A percentile compares a stretch with the other conserved stretches of the same genome.
These are phyloP conservation scores for Scaptodrosophila latifasciaeformis DNA, from an alignment of 2,888 invertebrate genomes.

Conservation along the genomic window DNA sequence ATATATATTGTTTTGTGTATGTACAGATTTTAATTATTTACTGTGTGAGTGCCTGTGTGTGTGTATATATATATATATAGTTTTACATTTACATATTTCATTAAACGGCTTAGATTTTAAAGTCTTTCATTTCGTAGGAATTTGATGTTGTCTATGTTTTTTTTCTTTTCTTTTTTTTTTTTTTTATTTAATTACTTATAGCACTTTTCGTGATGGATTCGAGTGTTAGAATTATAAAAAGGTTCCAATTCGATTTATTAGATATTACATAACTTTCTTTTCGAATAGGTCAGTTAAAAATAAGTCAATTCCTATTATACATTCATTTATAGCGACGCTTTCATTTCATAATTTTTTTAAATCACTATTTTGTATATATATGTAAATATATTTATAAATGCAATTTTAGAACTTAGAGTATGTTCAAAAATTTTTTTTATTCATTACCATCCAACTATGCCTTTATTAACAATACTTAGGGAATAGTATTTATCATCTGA, in stretches of 20 bases:
- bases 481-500: slow-evolving; percentile 20
- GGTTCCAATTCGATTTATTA: slow-evolving; percentile 37
- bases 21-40: slow-evolving; percentile 9
- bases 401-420: slow-evolving; percentile 68
- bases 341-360: slow-evolving; percentile 17
- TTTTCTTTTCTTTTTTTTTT: slow-evolving; percentile 53
- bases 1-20: slow-evolving; percentile 16
- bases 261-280: slow-evolving; percentile 22
- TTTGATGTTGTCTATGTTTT: slow-evolving; percentile 62
- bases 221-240: slow-evolving; percentile 42
- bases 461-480: slow-evolving; percentile 1
- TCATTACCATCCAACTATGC: slow-evolving; percentile 8
- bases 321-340: slow-evolving; percentile 49
- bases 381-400: slow-evolving; percentile 55
- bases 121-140: slow-evolving; percentile 75
- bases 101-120: slow-evolving; percentile 65
- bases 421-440: slow-evolving; percentile 58
- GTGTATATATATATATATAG: slow-evolving; percentile 31
- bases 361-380: slow-evolving; percentile 33
- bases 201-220: slow-evolving; percentile 50
- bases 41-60: no score
- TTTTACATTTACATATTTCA: slow-evolving; percentile 45
- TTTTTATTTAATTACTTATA: slow-evolving; percentile 48
- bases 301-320: slow-evolving; percentile 64
- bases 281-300: slow-evolving; percentile 22